These are phyloP conservation scores for Clarias gariepinus DNA, from an alignment of 2,113 vertebrate species.

Conservation along the genomic window DNA sequence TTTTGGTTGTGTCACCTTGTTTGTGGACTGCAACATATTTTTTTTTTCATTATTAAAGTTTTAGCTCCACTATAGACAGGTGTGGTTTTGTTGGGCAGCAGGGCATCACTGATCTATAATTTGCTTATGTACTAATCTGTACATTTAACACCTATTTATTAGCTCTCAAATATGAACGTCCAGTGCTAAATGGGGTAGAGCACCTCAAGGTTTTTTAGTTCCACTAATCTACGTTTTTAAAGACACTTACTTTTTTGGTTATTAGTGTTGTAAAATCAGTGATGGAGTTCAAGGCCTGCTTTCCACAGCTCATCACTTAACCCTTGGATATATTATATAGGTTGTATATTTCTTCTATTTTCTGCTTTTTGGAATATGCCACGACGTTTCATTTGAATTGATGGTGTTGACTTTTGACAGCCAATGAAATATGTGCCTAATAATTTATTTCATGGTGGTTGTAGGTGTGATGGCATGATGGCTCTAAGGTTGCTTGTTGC, in stretches of 20 bases:
- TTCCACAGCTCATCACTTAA: conserved; percentile 10
- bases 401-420: not conserved
- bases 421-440: not conserved
- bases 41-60: not conserved
- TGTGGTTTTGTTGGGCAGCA: not conserved
- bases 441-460: not conserved
- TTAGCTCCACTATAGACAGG: not conserved
- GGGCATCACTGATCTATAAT: not conserved
- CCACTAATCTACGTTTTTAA: not conserved
- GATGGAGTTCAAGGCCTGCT: not conserved
- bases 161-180: not conserved
- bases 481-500: not conserved
- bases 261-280: conserved; percentile 11
- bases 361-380: conserved; percentile 28
- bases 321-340: conserved; percentile 6
- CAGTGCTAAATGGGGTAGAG: not conserved
- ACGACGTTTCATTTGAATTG: conserved; percentile 38
- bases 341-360: conserved; percentile 43
- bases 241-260: not conserved
- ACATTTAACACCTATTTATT: not conserved
- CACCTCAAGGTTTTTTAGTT: not conserved
- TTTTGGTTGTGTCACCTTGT: not conserved
- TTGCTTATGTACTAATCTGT: not conserved
- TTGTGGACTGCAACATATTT: not conserved
- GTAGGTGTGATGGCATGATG: not conserved